Evolutionary conservation across 2,113 vertebrate species (phyloP).

Genomic region (Dipodomys stephensi): DNA sequence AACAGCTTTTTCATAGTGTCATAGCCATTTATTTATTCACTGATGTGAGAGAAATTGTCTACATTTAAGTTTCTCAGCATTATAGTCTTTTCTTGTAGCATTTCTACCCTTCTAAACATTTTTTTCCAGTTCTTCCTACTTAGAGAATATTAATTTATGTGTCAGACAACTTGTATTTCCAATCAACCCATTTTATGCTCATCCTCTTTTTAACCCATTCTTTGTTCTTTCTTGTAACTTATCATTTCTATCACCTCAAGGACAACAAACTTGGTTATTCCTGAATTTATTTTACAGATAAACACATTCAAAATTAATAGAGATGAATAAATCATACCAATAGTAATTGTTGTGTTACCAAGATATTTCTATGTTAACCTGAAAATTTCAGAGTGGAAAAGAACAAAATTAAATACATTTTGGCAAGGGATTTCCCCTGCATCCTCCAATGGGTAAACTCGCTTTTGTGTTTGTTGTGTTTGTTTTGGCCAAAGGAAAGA

Average conservation of each 20-base stretch:
- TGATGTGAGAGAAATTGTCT: constrained; percentile 34
- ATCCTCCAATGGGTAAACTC: background rate
- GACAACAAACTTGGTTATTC: background rate
- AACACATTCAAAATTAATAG: background rate
- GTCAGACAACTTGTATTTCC: background rate
- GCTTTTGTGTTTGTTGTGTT: background rate
- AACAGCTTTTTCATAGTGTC: background rate
- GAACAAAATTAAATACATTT: background rate
- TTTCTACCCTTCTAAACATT: background rate
- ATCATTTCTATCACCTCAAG: background rate
- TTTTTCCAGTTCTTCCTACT: background rate
- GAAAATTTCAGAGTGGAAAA: background rate
- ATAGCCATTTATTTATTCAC: background rate
- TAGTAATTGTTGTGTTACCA: background rate
- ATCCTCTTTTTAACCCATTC: background rate
- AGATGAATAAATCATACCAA: background rate
- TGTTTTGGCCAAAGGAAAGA: background rate
- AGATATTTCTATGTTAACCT: background rate
- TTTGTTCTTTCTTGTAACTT: background rate
- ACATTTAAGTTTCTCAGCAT: constrained; percentile 16
- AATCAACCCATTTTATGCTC: background rate
- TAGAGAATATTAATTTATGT: background rate
- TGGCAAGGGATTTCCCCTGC: background rate
- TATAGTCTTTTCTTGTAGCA: background rate
- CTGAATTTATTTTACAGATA: background rate